A percentile compares a stretch with the other conserved stretches of the same genome.
phyloP scores from a whole-genome alignment of 1,140 invertebrate species.

The Venustaconcha ellipsiformis region DNA sequence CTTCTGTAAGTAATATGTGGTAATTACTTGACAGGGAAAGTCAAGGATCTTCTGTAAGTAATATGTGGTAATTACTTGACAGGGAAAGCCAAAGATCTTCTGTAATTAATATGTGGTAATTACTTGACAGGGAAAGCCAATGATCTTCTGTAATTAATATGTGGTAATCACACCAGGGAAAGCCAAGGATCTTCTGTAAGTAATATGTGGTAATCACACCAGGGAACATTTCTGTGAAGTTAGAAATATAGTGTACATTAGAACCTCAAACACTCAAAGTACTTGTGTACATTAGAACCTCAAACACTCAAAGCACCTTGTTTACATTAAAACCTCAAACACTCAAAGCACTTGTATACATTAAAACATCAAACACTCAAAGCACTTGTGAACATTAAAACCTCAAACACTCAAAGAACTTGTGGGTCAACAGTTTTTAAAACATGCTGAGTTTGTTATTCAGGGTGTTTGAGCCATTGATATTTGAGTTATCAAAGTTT shows the following conservation, averaged over 20 bases:
- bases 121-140: slow-evolving; percentile 59
- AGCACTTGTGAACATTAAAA: neutral
- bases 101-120: slow-evolving; percentile 54
- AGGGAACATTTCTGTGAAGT: no score
- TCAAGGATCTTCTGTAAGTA: slow-evolving; percentile 55
- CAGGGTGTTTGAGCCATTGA: neutral
- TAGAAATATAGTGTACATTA: no score
- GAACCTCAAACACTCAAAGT: no score
- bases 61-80: slow-evolving; percentile 1
- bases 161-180: slow-evolving; percentile 61
- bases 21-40: neutral
- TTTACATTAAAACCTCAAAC: no score
- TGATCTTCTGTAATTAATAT: slow-evolving; percentile 49
- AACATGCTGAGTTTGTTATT: neutral
- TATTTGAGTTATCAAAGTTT: neutral
- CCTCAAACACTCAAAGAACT: neutral
- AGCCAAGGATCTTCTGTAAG: slow-evolving; percentile 57
- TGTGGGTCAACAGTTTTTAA: neutral
- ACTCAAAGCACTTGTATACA: no score
- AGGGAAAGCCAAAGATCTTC: slow-evolving; percentile 38
- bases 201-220: neutral
- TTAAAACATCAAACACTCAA: no score
- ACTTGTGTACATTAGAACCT: no score
- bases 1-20: slow-evolving; percentile 43
- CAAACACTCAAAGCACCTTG: no score